Percentiles rank a stretch among this genome's conserved stretches.
These are phyloP conservation scores for Lagria hirta DNA, from an alignment of 2,888 invertebrate genomes.

Conservation along the genomic window DNA sequence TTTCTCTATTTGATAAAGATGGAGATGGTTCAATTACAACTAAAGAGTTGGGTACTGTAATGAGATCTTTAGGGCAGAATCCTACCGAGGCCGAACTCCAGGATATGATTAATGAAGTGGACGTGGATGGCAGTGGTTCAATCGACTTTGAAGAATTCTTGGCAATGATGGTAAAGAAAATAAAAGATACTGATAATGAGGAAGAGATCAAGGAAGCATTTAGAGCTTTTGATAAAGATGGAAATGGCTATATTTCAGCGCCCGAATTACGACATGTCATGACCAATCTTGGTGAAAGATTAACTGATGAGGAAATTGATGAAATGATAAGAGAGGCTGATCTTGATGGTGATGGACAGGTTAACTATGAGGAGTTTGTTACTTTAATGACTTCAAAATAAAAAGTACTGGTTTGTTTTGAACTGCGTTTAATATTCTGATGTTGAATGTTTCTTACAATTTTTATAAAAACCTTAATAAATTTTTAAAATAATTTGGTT, in stretches of 20 bases:
- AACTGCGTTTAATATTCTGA: too few relatives aligned
- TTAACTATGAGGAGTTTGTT: conserved; percentile 61
- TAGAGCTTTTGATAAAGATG: conserved; percentile 99
- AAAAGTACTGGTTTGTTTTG: neutral
- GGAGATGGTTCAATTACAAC: conserved; percentile 99
- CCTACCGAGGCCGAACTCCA: conserved; percentile 99
- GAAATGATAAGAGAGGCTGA: conserved; percentile 99
- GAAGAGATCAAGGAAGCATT: conserved; percentile 99
- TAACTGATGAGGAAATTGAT: conserved; percentile 98
- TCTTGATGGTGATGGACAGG: conserved; percentile 98
- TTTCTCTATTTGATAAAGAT: conserved; percentile 99
- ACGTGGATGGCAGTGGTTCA: conserved; percentile 93
- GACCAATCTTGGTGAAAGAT: conserved; percentile 99
- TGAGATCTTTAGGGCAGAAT: conserved; percentile 98
- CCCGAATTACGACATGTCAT: conserved; percentile 98
- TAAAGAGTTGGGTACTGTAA: conserved; percentile 98
- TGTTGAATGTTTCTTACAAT: too few relatives aligned
- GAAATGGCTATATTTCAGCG: conserved; percentile 98
- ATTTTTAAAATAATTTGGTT: too few relatives aligned
- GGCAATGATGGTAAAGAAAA: conserved; percentile 99
- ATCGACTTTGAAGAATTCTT: conserved; percentile 99
- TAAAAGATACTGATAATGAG: conserved; percentile 99
- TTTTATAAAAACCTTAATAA: too few relatives aligned
- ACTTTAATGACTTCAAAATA: neutral
- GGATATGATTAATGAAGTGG: conserved; percentile 99